These are phyloP conservation scores for Tapera naevia DNA, from an alignment of 2,797 vertebrate species.

Conservation along the genomic window DNA sequence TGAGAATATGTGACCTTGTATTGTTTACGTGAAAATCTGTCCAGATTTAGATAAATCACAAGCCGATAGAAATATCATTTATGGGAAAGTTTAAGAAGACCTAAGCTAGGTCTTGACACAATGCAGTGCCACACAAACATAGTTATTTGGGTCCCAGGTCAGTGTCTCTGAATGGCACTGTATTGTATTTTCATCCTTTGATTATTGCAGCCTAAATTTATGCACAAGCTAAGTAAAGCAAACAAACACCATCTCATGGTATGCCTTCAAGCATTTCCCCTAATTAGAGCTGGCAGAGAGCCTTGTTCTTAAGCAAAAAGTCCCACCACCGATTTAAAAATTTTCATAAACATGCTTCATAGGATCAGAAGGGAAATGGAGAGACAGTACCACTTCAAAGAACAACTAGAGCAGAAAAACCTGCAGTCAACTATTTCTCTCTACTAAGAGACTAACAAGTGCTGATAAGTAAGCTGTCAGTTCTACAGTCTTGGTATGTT, in stretches of 20 bases:
- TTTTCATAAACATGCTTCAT: background rate
- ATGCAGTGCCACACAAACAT: background rate
- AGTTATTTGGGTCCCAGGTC: background rate
- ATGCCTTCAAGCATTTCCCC: rapidly evolving
- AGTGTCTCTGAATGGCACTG: background rate
- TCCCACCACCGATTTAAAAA: background rate
- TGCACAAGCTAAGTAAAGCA: background rate
- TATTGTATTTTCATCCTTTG: background rate
- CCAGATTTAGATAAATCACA: background rate
- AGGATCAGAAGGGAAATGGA: background rate
- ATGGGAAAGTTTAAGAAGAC: background rate
- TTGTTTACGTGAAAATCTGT: background rate
- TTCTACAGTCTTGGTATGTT: background rate
- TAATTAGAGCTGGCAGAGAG: background rate
- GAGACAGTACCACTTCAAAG: background rate
- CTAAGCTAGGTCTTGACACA: background rate
- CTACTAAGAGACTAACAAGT: background rate
- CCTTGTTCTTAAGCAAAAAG: background rate
- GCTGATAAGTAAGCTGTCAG: background rate
- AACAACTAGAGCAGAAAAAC: background rate
- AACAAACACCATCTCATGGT: background rate
- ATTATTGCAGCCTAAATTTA: background rate
- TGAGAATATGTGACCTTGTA: background rate
- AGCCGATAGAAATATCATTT: background rate
- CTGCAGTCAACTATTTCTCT: background rate